Evolutionary conservation across 2,113 vertebrate genomes (phyloP).

Genomic region (Paradisaea rubra): DNA sequence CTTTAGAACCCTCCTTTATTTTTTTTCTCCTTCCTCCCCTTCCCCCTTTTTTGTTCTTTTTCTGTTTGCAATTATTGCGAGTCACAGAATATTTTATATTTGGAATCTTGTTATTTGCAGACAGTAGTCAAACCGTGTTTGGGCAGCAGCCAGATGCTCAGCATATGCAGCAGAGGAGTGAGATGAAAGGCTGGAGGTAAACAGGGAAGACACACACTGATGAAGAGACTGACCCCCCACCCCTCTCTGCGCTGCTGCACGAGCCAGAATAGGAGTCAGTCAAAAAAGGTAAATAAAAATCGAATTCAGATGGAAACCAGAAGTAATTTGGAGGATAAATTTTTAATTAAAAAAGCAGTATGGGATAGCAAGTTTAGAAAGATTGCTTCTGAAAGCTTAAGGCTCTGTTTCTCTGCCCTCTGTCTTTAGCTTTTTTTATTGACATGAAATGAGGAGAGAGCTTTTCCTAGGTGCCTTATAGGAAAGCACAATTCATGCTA

Average conservation of each 20-base stretch:
- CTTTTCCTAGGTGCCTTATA: neutral
- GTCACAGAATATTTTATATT: conserved; percentile 22
- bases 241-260: neutral
- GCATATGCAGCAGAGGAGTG: conserved; percentile 32
- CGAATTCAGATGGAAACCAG: neutral
- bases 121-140: neutral
- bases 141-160: conserved; percentile 43
- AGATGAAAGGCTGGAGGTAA: conserved; percentile 11
- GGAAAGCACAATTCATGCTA: neutral
- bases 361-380: neutral
- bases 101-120: conserved; percentile 25
- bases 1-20: neutral
- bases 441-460: neutral
- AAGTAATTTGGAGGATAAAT: neutral
- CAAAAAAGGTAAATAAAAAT: neutral
- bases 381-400: neutral
- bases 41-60: neutral
- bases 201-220: neutral
- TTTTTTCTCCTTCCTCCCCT: rapidly evolving
- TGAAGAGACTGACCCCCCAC: neutral
- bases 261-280: neutral
- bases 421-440: neutral
- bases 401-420: neutral
- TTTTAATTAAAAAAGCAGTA: conserved; percentile 6
- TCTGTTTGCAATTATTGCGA: neutral